Evolutionary conservation across 2,113 vertebrate genomes (phyloP), one percentile per base, ranked within the genome.

Genomic region (Heterotilapia buettikoferi): DNA sequence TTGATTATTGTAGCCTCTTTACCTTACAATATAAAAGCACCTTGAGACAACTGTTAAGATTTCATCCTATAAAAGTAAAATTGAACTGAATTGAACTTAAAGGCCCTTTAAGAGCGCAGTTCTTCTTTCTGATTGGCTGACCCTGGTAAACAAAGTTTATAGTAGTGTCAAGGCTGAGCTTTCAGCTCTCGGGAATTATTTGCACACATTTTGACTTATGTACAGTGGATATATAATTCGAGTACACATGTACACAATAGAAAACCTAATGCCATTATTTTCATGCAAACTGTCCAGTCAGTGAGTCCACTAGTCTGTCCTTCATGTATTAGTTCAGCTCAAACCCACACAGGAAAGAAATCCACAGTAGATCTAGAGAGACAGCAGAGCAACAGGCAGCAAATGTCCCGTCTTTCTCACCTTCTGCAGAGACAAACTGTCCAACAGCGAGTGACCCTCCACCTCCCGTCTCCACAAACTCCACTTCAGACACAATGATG

Each of bases 401-500:
- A n/a, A 21, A 19, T 2, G n/a, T 54, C 36, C 33, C 1, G 3
- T 10, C 19, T 2, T 9, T 16, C 90, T 94, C 92, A 99, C 98
- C 97, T 79, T 98, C 98, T 33, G 97, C 91, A 1, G 97, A 97
- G 92, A 99, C 97, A 83, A 99, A 99, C 97, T 99, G 98, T 14
- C 98, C 98, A 4, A 98, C 97, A 0, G 98, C 98, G 26, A 97
- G 96, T n/a, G 98, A 98, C 6, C 97, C 97, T 9, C 98, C 98
- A 18, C 98, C 98, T 29, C 98, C 97, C 92, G 97, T 97, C 95
- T 99, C 98, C 96, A 98, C 97, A 68, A 99, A 99, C 96, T 98
- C 97, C 91, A 99, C 97, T 96, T 99, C 98, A 3, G 98, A 98
- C 59, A 99, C 98, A 88, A 99, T 99, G 95, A 99, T 98, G 96